Percentiles rank a stretch among this genome's conserved stretches.
Evolutionary conservation across 30 jellyfish, hydroid and myxozoan species (phyloP).

Genomic region (Hydractinia symbiolongicarpus): DNA sequence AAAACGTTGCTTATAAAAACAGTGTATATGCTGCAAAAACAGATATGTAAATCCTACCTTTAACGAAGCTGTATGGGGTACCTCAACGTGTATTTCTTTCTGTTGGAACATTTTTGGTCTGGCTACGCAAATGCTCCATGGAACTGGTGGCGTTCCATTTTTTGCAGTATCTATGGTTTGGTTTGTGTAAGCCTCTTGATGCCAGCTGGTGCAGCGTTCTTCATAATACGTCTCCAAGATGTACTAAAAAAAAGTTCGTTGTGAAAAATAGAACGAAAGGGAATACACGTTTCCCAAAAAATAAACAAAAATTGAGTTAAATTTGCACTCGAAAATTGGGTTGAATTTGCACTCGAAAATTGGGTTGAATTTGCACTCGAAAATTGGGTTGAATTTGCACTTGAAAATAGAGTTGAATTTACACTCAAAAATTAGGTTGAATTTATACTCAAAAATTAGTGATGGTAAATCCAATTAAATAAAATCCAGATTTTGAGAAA

Average conservation of each 20-base stretch:
- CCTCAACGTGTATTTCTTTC: constrained; percentile 35
- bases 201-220: constrained; percentile 68
- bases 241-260: constrained; percentile 26
- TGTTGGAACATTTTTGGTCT: constrained; percentile 58
- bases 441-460: too few relatives aligned
- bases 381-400: too few relatives aligned
- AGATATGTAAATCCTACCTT: constrained; percentile 31
- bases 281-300: neutral
- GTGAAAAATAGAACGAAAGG: neutral
- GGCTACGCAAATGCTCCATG: constrained; percentile 57
- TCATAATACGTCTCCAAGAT: constrained; percentile 68
- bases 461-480: too few relatives aligned
- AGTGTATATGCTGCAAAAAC: neutral
- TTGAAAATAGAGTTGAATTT: too few relatives aligned
- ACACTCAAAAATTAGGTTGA: too few relatives aligned
- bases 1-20: too few relatives aligned
- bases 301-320: neutral
- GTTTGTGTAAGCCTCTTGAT: constrained; percentile 69
- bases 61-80: constrained; percentile 87
- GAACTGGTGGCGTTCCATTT: constrained; percentile 64
- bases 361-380: too few relatives aligned
- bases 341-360: too few relatives aligned
- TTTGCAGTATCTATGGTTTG: constrained; percentile 70
- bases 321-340: too few relatives aligned
- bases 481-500: too few relatives aligned